phyloP scores from a whole-genome alignment of 2,797 vertebrate species.

The Coilia nasus region DNA sequence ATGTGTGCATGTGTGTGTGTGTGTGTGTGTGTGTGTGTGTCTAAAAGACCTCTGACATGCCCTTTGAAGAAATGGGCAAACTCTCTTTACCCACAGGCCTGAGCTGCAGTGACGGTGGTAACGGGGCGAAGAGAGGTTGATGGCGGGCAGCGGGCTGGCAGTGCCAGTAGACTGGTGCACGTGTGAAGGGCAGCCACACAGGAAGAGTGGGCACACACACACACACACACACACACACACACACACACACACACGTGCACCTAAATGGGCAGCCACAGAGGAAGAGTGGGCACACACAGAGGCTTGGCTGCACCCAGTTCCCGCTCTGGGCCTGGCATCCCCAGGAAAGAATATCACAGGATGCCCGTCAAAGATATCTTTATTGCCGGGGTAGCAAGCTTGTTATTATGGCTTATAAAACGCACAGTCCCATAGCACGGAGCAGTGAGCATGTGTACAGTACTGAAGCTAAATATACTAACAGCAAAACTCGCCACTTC shows the following conservation, averaged over 20 bases:
- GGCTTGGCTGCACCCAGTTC: slow-evolving; percentile 58
- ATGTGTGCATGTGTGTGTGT: neutral
- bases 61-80: neutral
- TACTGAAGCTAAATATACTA: neutral
- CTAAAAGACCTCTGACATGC: neutral
- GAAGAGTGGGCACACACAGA: slow-evolving; percentile 53
- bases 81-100: slow-evolving; percentile 49
- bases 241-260: slow-evolving; percentile 26
- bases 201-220: slow-evolving; percentile 50
- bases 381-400: slow-evolving; percentile 42
- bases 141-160: slow-evolving; percentile 47
- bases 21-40: neutral
- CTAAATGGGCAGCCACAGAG: slow-evolving; percentile 59
- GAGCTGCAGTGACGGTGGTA: slow-evolving; percentile 57
- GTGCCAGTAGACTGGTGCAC: slow-evolving; percentile 51
- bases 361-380: slow-evolving; percentile 40
- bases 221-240: slow-evolving; percentile 8
- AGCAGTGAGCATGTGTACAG: neutral
- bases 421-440: slow-evolving; percentile 50
- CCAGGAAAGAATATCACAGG: slow-evolving; percentile 13
- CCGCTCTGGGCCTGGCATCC: slow-evolving; percentile 11
- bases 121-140: slow-evolving; percentile 32
- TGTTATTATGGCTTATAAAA: slow-evolving; percentile 57
- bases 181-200: slow-evolving; percentile 60
- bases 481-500: slow-evolving; percentile 15